A percentile compares a stretch with the other conserved stretches of the same genome.
These are phyloP conservation scores for Telmatherina bonti DNA, from an alignment of 2,797 vertebrate genomes.

Conservation along the genomic window DNA sequence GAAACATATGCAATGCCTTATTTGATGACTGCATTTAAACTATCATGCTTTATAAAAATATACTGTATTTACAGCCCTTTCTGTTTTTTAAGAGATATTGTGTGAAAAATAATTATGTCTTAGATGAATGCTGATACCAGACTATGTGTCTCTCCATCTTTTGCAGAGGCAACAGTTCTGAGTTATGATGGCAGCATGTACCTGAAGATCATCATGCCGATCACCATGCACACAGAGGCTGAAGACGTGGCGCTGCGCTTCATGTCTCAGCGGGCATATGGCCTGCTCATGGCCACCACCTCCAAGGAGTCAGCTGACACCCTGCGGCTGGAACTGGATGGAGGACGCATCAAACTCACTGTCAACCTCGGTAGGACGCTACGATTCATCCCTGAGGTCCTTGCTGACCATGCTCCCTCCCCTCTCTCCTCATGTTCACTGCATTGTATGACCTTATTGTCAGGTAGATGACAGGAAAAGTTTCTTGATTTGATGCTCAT, in stretches of 20 bases:
- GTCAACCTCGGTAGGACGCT: conserved; percentile 91
- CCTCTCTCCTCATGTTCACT: conserved; percentile 24
- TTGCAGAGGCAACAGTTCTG: conserved; percentile 91
- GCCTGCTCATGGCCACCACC: conserved; percentile 94
- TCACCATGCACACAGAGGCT: conserved; percentile 91
- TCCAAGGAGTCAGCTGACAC: conserved; percentile 95
- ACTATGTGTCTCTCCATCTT: neutral
- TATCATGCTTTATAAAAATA: too few species aligned
- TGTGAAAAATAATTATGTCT: neutral
- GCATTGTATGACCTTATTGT: conserved; percentile 11
- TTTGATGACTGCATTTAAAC: too few species aligned
- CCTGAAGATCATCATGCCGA: conserved; percentile 92
- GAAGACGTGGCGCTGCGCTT: conserved; percentile 95
- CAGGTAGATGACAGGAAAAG: conserved; percentile 21
- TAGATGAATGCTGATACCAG: neutral
- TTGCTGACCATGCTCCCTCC: conserved; percentile 23
- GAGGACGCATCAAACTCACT: conserved; percentile 93
- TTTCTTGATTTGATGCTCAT: conserved; percentile 47
- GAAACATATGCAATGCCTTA: too few species aligned
- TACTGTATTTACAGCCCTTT: neutral
- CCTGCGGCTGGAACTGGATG: conserved; percentile 93
- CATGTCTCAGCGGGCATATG: conserved; percentile 95
- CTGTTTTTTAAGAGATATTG: neutral
- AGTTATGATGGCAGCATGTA: conserved; percentile 98
- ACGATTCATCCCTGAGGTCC: conserved; percentile 1